Evolutionary conservation across 2,113 vertebrate genomes (phyloP).

Genomic region (Procavia capensis): DNA sequence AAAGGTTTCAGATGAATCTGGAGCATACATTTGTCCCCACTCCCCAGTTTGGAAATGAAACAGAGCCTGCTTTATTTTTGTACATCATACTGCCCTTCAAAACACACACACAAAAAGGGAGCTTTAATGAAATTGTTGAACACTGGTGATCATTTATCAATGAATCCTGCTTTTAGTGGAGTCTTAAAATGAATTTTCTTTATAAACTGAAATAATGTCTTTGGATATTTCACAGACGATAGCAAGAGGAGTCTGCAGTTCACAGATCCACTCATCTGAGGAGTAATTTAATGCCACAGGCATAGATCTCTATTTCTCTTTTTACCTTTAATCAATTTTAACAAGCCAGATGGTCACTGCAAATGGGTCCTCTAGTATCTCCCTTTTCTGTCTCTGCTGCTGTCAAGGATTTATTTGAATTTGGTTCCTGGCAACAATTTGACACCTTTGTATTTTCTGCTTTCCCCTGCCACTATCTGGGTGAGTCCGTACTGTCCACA

Average conservation of each 20-base stretch:
- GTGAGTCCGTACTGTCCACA: neutral
- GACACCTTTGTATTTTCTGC: neutral
- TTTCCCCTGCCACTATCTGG: neutral
- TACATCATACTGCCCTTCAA: neutral
- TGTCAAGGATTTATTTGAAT: conserved; percentile 66
- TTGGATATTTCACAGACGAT: conserved; percentile 50
- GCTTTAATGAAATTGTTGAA: conserved; percentile 66
- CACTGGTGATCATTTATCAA: conserved; percentile 63
- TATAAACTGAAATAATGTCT: conserved; percentile 65
- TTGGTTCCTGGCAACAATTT: conserved; percentile 43
- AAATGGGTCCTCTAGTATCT: conserved; percentile 52
- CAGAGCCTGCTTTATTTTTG: conserved; percentile 47
- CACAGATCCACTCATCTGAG: conserved; percentile 26
- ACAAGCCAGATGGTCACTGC: conserved; percentile 78
- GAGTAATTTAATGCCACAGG: conserved; percentile 65
- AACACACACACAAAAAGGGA: conserved; percentile 17
- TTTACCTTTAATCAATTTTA: conserved; percentile 81
- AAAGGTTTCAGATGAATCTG: neutral
- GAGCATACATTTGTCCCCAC: too few relatives aligned
- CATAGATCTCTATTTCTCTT: conserved; percentile 68
- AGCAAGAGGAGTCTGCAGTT: conserved; percentile 38
- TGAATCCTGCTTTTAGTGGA: conserved; percentile 56
- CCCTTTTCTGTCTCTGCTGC: conserved; percentile 46
- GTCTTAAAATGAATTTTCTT: conserved; percentile 69
- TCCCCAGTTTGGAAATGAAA: neutral